Evolutionary conservation across 1,140 invertebrate genomes (phyloP).

Genomic region (Aphelenchoides besseyi): DNA sequence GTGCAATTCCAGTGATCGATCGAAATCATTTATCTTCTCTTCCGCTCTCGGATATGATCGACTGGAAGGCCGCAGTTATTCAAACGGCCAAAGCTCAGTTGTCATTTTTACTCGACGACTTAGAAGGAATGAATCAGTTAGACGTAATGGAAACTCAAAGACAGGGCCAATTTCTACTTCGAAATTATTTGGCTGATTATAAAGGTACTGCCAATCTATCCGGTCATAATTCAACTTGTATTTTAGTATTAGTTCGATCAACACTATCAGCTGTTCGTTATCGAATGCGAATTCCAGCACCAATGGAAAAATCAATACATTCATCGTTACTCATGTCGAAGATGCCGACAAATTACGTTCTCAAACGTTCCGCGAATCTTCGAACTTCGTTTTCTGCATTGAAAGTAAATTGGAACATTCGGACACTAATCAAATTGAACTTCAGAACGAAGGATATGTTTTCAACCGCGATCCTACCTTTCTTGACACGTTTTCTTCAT

Average conservation of each 20-base stretch:
- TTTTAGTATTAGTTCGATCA: constrained; percentile 20
- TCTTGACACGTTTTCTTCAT: constrained; percentile 2
- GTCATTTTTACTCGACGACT: constrained; percentile 84
- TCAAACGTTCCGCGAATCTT: constrained; percentile 46
- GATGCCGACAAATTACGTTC: too few relatives aligned
- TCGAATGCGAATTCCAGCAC: constrained; percentile 73
- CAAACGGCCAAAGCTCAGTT: constrained; percentile 79
- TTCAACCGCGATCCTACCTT: constrained; percentile 13
- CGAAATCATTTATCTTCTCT: constrained; percentile 70
- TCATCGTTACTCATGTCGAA: too few relatives aligned
- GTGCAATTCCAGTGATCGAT: constrained; percentile 83
- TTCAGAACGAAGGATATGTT: not conserved
- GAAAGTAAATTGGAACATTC: constrained; percentile 90
- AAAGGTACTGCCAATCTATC: too few relatives aligned
- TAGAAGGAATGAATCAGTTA: constrained; percentile 78
- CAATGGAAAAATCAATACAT: constrained; percentile 28
- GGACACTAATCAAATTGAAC: too few relatives aligned
- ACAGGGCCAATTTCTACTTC: constrained; percentile 74
- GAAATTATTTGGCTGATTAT: constrained; percentile 64
- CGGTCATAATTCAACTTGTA: not conserved
- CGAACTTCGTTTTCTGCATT: constrained; percentile 51
- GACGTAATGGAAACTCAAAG: constrained; percentile 79
- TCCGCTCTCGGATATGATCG: constrained; percentile 80
- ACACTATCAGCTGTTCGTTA: constrained; percentile 29
- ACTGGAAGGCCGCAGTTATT: constrained; percentile 78